Evolutionary conservation across 2,113 vertebrate genomes (phyloP).

Genomic region (Todiramphus saurophagus): DNA sequence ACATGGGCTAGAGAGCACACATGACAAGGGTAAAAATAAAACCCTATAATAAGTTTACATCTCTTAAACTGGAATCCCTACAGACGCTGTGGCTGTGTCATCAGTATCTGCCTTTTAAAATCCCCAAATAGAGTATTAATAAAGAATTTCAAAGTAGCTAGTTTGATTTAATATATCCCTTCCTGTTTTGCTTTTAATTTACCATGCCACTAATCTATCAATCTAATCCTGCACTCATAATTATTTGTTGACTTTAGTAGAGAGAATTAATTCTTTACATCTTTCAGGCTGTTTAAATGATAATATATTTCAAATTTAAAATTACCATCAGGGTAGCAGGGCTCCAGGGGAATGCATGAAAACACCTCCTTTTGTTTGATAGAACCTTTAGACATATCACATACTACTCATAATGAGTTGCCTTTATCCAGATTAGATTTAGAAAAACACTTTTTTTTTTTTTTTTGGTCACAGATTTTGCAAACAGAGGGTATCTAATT

Average conservation of each 20-base stretch:
- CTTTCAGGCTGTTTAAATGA: conserved; percentile 64
- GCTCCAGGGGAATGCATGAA: conserved; percentile 56
- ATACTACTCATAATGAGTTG: conserved; percentile 48
- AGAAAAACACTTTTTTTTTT: conserved; percentile 28
- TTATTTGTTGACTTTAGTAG: conserved; percentile 65
- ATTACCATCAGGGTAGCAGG: conserved; percentile 40
- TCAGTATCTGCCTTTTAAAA: conserved; percentile 7
- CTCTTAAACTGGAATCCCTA: neutral
- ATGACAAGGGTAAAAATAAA: neutral
- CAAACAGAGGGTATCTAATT: conserved; percentile 62
- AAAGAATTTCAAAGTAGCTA: conserved; percentile 48
- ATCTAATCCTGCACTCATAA: conserved; percentile 62
- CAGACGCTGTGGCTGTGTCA: neutral
- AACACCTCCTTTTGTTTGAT: conserved; percentile 68
- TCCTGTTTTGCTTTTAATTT: conserved; percentile 63
- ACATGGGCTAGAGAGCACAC: neutral
- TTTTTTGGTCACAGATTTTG: conserved; percentile 44
- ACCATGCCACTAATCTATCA: conserved; percentile 61
- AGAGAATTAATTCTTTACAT: conserved; percentile 66
- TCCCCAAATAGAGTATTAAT: conserved; percentile 35
- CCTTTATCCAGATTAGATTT: conserved; percentile 56
- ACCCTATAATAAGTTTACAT: neutral
- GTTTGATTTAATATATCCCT: conserved; percentile 49
- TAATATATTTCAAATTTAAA: conserved; percentile 70
- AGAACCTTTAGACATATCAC: conserved; percentile 57